Conservation (phyloP, 2,797 vertebrate genomes). For the Podargus strigoides region DNA sequence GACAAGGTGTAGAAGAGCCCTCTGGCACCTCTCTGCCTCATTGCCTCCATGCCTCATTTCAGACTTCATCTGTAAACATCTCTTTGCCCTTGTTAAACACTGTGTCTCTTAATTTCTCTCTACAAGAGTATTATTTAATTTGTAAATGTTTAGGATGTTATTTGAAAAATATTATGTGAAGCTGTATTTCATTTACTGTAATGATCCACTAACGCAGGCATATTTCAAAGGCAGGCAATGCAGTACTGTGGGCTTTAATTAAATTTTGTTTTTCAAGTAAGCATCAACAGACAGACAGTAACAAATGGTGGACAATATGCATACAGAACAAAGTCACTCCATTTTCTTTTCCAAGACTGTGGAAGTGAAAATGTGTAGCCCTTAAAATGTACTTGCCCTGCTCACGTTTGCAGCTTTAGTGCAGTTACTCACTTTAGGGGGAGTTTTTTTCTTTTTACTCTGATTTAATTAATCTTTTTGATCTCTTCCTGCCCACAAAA, state of each 20-base stretch:
- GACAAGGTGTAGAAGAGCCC: not conserved
- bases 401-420: not conserved
- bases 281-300: conserved; percentile 31
- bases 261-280: conserved; percentile 54
- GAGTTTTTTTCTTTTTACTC: not conserved
- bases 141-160: conserved; percentile 14
- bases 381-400: not conserved
- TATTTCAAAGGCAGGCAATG: conserved; percentile 28
- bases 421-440: not conserved
- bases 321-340: not conserved
- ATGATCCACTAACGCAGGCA: conserved; percentile 10
- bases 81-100: conserved; percentile 25
- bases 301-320: conserved; percentile 29
- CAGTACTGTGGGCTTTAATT: conserved; percentile 35
- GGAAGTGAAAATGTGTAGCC: not conserved
- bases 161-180: conserved; percentile 21
- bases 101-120: conserved; percentile 13
- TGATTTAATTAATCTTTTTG: not conserved
- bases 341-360: not conserved
- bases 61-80: not conserved
- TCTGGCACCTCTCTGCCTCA: not conserved
- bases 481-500: not conserved
- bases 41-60: not conserved
- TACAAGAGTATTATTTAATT: conserved; percentile 33
- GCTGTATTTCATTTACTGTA: conserved; percentile 51